phyloP scores from a whole-genome alignment of 1,140 invertebrate genomes.

The Lutraria rhynchaena region DNA sequence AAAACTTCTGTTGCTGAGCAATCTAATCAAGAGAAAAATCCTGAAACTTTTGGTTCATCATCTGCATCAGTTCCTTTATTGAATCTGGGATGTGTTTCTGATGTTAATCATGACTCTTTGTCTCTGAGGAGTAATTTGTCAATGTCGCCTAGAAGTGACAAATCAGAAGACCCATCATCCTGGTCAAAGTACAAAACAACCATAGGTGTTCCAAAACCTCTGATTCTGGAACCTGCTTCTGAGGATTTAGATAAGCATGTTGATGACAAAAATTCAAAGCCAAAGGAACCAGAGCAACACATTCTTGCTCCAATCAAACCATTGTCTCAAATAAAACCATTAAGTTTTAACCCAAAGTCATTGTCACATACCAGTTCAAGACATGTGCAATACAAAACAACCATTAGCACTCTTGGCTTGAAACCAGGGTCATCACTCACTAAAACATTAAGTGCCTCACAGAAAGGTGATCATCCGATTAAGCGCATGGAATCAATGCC shows the following conservation, averaged over 20 bases:
- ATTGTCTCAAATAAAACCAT: slow-evolving; percentile 58
- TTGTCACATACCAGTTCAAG: slow-evolving; percentile 38
- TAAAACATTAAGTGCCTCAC: background rate
- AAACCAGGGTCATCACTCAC: background rate
- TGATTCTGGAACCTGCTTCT: background rate
- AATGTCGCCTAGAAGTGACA: background rate
- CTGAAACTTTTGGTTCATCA: background rate
- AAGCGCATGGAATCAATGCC: slow-evolving; percentile 66
- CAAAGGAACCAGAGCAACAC: slow-evolving; percentile 25
- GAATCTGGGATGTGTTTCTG: slow-evolving; percentile 24
- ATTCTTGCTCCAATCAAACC: slow-evolving; percentile 51
- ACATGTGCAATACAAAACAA: slow-evolving; percentile 57
- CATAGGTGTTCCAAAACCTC: slow-evolving; percentile 47
- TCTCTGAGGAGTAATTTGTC: slow-evolving; percentile 41
- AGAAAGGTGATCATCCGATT: slow-evolving; percentile 55
- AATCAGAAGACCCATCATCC: background rate
- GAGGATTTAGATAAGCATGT: background rate
- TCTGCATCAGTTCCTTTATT: slow-evolving; percentile 16
- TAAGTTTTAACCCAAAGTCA: slow-evolving; percentile 58
- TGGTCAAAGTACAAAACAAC: slow-evolving; percentile 45
- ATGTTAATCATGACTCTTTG: background rate
- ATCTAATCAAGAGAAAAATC: background rate
- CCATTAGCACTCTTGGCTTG: slow-evolving; percentile 28
- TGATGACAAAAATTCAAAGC: background rate
- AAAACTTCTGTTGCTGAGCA: slow-evolving; percentile 10